Conservation (phyloP, 2,797 vertebrate species). For the Acropternis orthonyx region DNA sequence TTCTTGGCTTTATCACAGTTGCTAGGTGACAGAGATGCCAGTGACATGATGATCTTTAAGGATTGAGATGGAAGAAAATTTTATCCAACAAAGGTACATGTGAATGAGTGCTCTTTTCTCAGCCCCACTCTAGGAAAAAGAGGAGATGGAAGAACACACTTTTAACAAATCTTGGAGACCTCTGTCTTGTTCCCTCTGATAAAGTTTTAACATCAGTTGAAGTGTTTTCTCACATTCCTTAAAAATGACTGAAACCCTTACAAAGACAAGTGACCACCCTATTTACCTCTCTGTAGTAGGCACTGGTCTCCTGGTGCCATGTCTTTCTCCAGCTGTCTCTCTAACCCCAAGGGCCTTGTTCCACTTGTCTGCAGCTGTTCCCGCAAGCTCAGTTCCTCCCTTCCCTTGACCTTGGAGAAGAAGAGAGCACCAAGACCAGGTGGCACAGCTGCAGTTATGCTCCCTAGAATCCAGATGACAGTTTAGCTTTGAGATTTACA, state of each 20-base stretch:
- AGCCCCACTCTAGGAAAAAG: not conserved
- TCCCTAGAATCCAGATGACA: not conserved
- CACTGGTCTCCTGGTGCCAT: not conserved
- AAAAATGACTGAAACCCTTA: not conserved
- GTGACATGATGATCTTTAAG: conserved; percentile 35
- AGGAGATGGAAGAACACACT: not conserved
- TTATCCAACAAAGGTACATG: not conserved
- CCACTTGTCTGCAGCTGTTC: rapidly evolving
- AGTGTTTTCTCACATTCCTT: not conserved
- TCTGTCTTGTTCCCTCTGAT: rapidly evolving
- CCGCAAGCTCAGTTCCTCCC: not conserved
- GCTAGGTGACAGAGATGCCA: conserved; percentile 52
- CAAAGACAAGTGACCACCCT: not conserved
- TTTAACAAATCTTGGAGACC: not conserved
- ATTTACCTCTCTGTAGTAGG: not conserved
- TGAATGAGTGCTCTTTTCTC: not conserved
- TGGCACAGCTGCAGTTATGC: not conserved
- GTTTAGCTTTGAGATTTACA: not conserved
- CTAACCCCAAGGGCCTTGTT: not conserved
- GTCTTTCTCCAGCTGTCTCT: not conserved
- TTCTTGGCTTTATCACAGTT: conserved; percentile 26
- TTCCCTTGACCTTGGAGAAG: not conserved
- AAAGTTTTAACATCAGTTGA: not conserved
- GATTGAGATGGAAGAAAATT: conserved; percentile 15
- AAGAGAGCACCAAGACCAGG: not conserved